Evolutionary conservation across 2,797 vertebrate species (phyloP).

Genomic region (Sternarchorhynchus goeldii): DNA sequence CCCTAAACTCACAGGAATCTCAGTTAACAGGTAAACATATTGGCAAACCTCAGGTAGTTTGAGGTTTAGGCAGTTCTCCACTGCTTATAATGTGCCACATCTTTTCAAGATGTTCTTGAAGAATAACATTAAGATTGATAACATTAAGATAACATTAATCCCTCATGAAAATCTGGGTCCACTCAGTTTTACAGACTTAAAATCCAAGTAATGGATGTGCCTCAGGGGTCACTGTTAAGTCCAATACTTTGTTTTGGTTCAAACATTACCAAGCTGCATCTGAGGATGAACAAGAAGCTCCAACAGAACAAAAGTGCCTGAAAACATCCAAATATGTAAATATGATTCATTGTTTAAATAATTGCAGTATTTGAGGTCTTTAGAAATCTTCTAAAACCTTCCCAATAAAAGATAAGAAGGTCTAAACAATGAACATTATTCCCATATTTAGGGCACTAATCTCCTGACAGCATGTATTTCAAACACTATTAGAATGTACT

Average conservation of each 20-base stretch:
- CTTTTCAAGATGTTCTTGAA: slow-evolving; percentile 1
- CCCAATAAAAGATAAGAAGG: slow-evolving; percentile 8
- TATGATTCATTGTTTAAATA: not conserved
- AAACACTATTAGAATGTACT: slow-evolving; percentile 32
- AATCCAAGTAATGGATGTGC: slow-evolving; percentile 37
- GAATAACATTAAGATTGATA: slow-evolving; percentile 43
- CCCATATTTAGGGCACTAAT: not conserved
- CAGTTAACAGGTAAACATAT: slow-evolving; percentile 40
- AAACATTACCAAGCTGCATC: slow-evolving; percentile 39
- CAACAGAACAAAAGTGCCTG: slow-evolving; percentile 2
- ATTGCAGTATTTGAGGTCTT: not conserved
- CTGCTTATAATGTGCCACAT: slow-evolving; percentile 21
- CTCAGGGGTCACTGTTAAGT: slow-evolving; percentile 52
- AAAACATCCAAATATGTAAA: not conserved
- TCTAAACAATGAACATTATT: slow-evolving; percentile 9
- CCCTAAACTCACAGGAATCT: slow-evolving; percentile 32
- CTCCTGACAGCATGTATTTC: slow-evolving; percentile 12
- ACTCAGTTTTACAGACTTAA: slow-evolving; percentile 35
- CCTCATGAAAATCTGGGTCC: slow-evolving; percentile 22
- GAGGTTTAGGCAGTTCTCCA: not conserved
- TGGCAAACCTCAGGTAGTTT: slow-evolving; percentile 51
- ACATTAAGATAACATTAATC: slow-evolving; percentile 36
- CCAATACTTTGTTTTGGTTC: slow-evolving; percentile 39
- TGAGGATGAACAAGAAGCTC: not conserved
- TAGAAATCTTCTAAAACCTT: not conserved